Conservation (phyloP, 2,113 vertebrate genomes). For the Orycteropus afer region DNA sequence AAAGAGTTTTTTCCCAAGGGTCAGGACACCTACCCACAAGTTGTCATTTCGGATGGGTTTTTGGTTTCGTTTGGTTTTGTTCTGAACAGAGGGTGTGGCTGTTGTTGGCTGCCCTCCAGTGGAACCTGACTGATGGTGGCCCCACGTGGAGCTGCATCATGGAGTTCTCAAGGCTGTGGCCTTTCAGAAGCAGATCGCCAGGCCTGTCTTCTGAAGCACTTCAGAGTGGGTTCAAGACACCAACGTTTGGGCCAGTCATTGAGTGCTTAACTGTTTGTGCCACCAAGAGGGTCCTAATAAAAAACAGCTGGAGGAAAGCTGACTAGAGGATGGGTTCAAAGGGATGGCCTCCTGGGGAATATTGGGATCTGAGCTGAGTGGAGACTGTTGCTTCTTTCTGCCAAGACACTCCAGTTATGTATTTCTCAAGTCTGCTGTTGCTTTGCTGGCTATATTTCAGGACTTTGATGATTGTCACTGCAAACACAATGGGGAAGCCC, state of each 20-base stretch:
- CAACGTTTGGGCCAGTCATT: not conserved
- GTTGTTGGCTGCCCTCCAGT: not conserved
- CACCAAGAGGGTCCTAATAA: not conserved
- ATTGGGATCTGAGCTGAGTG: not conserved
- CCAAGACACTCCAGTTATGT: not conserved
- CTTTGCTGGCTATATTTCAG: constrained; percentile 16
- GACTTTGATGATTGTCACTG: not conserved
- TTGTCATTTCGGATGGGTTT: not conserved
- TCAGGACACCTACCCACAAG: not conserved
- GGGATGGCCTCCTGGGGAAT: not conserved
- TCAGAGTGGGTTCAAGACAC: not conserved
- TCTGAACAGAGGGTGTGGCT: not conserved
- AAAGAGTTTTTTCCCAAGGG: constrained; percentile 18
- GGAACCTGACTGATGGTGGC: not conserved
- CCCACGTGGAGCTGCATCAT: not conserved
- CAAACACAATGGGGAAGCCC: not conserved
- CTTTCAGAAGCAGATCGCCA: not conserved
- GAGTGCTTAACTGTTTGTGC: not conserved
- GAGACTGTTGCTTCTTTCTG: constrained; percentile 1
- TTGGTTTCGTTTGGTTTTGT: not conserved
- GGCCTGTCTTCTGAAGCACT: not conserved
- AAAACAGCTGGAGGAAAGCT: not conserved
- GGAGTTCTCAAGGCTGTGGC: not conserved
- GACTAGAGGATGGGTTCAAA: not conserved
- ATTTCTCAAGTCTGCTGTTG: not conserved